Percentiles rank a stretch among this genome's conserved stretches.
These are phyloP conservation scores for Sciurus vulgaris DNA, from an alignment of 2,797 vertebrate species.

Conservation along the genomic window DNA sequence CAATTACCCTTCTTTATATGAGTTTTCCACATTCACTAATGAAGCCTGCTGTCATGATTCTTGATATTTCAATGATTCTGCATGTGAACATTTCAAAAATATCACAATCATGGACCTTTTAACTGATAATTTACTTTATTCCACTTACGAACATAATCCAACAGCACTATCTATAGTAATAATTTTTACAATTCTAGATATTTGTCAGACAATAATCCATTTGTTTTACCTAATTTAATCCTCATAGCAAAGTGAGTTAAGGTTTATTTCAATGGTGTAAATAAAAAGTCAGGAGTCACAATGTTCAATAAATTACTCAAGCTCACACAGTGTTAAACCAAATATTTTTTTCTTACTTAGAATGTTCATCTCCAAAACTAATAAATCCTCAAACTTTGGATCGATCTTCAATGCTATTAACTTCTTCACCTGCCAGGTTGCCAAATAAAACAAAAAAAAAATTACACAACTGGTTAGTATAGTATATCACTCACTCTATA, in stretches of 20 bases:
- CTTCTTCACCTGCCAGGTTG: background rate
- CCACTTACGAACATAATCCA: background rate
- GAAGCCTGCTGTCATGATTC: background rate
- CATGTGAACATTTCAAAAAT: background rate
- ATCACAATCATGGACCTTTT: background rate
- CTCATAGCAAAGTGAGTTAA: background rate
- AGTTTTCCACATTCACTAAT: background rate
- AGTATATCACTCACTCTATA: accelerated
- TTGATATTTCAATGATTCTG: background rate
- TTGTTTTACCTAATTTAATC: slow-evolving; percentile 4
- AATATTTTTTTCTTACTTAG: background rate
- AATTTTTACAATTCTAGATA: background rate
- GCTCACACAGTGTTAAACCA: background rate
- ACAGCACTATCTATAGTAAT: background rate
- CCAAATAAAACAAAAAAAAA: background rate
- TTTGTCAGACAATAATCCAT: background rate
- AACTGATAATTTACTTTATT: slow-evolving; percentile 28
- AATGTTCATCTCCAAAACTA: background rate
- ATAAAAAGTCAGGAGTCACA: background rate
- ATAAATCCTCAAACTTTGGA: background rate
- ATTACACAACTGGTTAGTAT: background rate
- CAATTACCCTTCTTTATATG: background rate
- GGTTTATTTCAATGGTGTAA: slow-evolving; percentile 17
- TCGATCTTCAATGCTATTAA: background rate
- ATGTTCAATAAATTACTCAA: background rate